Evolutionary conservation across 2,888 invertebrate genomes (phyloP), one percentile per base, ranked within the genome.

Genomic region (Heliconius charithonia): DNA sequence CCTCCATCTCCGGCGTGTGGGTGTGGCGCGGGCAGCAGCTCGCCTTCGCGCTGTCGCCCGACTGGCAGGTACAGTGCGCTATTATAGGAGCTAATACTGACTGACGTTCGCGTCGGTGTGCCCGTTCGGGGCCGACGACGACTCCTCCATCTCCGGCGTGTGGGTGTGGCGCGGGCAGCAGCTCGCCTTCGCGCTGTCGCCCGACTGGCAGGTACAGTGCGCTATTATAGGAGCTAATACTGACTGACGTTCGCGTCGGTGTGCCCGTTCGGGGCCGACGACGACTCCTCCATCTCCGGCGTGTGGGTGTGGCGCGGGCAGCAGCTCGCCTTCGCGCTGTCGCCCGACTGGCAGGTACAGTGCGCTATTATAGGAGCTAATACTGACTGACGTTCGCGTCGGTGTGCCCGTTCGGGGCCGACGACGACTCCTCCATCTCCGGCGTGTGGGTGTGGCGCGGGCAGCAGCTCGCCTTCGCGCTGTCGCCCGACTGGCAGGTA

Each of bases 381-480:
- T 51, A 51, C 51, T 51, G 19, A 51, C 32, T 32, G 32, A 32
- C 32, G 32, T 99, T 99, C 92, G 98, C 98, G 77, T 99, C 99
- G 19, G 97, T 98, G 85, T 97, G 98, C 89, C 96, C 99, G 81
- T 99, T 99, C 92, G 99, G 99, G 41, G 96, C 96, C 75, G 98
- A 99, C 95, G 97, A 98, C 92, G 96, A 99, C 95, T 98, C 97
- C 90, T 96, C 97, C 87, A 99, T 99, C 92, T 98, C 98, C 67
- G 99, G 99, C 81, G 95, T 99, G 88, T 99, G 99, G 99, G 97
- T n/a, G n/a, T n/a, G n/a, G n/a, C n/a, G n/a, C n/a, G n/a, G n/a
- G n/a, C n/a, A n/a, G n/a, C n/a, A n/a, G n/a, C n/a, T n/a, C n/a
- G n/a, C n/a, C n/a, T n/a, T n/a, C n/a, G n/a, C n/a, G n/a, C n/a